These are phyloP conservation scores for Lampris incognitus DNA, from an alignment of 2,113 vertebrate species.

Conservation along the genomic window DNA sequence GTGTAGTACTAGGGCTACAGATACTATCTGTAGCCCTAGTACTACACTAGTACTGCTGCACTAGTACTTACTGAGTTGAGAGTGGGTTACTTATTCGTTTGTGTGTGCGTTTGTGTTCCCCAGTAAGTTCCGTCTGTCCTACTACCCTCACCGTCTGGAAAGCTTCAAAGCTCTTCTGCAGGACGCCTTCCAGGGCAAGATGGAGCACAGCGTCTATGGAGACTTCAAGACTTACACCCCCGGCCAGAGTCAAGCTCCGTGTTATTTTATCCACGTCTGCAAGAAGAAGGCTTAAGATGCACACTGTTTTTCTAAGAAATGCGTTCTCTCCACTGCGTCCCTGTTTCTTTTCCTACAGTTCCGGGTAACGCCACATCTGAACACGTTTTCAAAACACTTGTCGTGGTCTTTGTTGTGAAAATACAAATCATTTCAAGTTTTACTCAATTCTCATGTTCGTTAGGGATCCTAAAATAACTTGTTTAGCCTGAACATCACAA, in stretches of 20 bases:
- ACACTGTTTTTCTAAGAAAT: no score
- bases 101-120: constrained; percentile 28
- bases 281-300: constrained; percentile 85
- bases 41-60: no score
- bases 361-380: not conserved
- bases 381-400: not conserved
- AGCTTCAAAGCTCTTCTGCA: constrained; percentile 88
- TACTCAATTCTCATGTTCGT: no score
- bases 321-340: not conserved
- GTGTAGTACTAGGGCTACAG: no score
- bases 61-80: not conserved
- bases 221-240: constrained; percentile 91
- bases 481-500: no score
- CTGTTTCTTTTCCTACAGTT: not conserved
- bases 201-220: constrained; percentile 89
- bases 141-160: constrained; percentile 92
- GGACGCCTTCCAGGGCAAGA: constrained; percentile 86
- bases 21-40: not conserved
- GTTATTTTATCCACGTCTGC: constrained; percentile 97
- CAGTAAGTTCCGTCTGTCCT: constrained; percentile 96
- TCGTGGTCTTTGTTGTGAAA: no score
- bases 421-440: no score
- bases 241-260: constrained; percentile 84
- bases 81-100: not conserved
- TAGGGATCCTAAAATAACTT: no score